Evolutionary conservation across 2,797 vertebrate genomes (phyloP).

Genomic region (Sebastes kiyomatsui): DNA sequence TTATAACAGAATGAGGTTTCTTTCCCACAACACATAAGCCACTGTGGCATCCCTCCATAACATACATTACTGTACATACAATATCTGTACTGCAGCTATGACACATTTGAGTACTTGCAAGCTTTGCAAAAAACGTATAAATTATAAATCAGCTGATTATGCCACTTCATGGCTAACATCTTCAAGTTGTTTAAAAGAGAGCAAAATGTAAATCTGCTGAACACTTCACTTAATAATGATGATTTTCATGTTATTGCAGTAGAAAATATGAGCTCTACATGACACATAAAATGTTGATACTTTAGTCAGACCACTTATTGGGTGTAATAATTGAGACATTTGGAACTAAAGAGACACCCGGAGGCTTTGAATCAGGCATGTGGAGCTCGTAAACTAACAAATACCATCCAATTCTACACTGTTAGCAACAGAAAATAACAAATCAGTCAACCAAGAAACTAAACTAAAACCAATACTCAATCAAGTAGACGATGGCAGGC

Average conservation of each 20-base stretch:
- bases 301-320: not conserved
- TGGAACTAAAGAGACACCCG: not conserved
- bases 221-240: not conserved
- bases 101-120: not conserved
- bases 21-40: not conserved
- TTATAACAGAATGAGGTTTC: not conserved
- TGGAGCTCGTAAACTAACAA: not conserved
- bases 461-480: not conserved
- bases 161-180: not conserved
- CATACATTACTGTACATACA: not conserved
- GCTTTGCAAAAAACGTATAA: not conserved
- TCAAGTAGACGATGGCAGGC: not conserved
- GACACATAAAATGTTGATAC: not conserved
- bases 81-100: not conserved
- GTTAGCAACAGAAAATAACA: not conserved
- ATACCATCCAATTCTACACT: not conserved
- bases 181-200: not conserved
- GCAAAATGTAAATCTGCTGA: not conserved
- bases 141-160: not conserved
- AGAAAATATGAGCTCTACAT: not conserved
- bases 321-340: too few relatives aligned
- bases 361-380: not conserved
- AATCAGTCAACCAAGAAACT: not conserved
- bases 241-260: not conserved
- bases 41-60: not conserved